Conservation (phyloP, 2,113 vertebrate genomes). For the Silurus glanis region DNA sequence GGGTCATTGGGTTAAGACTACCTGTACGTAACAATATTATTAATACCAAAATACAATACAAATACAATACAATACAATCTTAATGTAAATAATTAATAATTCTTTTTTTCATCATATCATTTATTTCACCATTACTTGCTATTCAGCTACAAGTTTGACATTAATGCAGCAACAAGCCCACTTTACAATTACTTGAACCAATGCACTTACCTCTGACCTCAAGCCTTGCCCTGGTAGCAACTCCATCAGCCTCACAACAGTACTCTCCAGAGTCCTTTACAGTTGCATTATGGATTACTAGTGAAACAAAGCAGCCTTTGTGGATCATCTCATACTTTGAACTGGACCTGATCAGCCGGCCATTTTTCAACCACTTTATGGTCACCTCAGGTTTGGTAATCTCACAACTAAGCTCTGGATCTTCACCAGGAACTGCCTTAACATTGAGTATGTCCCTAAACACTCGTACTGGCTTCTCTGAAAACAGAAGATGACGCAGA, state of each 20-base stretch:
- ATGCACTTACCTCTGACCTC: slow-evolving; percentile 80
- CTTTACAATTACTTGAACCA: neutral
- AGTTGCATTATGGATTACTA: slow-evolving; percentile 74
- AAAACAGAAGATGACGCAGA: slow-evolving; percentile 19
- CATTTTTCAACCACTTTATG: slow-evolving; percentile 86
- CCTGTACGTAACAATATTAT: no score
- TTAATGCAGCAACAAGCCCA: neutral
- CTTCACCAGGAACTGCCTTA: slow-evolving; percentile 73
- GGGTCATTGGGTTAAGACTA: no score
- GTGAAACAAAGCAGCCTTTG: slow-evolving; percentile 69
- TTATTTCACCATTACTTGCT: neutral
- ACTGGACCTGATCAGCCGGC: slow-evolving; percentile 76
- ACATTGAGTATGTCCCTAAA: slow-evolving; percentile 79
- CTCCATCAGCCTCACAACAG: slow-evolving; percentile 79
- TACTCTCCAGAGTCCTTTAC: slow-evolving; percentile 87
- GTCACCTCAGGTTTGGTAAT: slow-evolving; percentile 75
- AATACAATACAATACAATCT: no score
- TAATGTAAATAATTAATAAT: no score
- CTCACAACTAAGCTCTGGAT: slow-evolving; percentile 85
- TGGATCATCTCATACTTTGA: slow-evolving; percentile 80
- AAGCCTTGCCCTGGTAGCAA: slow-evolving; percentile 79
- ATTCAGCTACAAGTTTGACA: neutral
- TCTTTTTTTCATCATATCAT: no score
- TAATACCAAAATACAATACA: no score
- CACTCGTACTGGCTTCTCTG: slow-evolving; percentile 83